phyloP scores from a whole-genome alignment of 2,797 vertebrate genomes.

The Sebastes iracundus region DNA sequence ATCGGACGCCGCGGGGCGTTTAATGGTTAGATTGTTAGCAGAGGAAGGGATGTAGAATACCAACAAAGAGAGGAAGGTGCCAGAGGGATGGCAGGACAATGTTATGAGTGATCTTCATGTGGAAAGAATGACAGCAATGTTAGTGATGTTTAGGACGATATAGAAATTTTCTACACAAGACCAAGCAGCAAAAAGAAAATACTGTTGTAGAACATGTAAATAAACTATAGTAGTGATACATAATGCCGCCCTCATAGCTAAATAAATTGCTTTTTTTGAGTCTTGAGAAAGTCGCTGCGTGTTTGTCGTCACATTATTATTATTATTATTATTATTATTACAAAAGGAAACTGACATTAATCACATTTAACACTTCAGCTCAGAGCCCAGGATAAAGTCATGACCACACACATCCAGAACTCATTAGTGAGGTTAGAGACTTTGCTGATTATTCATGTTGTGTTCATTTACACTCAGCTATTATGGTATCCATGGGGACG shows the following conservation, averaged over 20 bases:
- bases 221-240: constrained; percentile 62
- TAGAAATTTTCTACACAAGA: constrained; percentile 56
- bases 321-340: not conserved
- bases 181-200: constrained; percentile 1
- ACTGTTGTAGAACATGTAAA: constrained; percentile 72
- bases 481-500: constrained; percentile 40
- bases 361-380: not conserved
- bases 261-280: constrained; percentile 71
- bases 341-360: not conserved
- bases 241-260: constrained; percentile 30
- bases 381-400: constrained; percentile 3
- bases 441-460: constrained; percentile 46
- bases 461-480: constrained; percentile 29
- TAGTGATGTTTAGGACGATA: constrained; percentile 37
- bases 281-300: constrained; percentile 26
- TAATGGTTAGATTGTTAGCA: not conserved
- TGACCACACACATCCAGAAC: constrained; percentile 34
- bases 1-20: not conserved
- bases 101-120: constrained; percentile 23
- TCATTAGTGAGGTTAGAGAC: constrained; percentile 34
- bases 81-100: constrained; percentile 32
- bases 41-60: constrained; percentile 15
- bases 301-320: not conserved
- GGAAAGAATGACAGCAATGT: constrained; percentile 13
- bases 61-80: constrained; percentile 17